Evolutionary conservation across 2,888 invertebrate genomes (phyloP).

Genomic region (Acrobeloides nanus): DNA sequence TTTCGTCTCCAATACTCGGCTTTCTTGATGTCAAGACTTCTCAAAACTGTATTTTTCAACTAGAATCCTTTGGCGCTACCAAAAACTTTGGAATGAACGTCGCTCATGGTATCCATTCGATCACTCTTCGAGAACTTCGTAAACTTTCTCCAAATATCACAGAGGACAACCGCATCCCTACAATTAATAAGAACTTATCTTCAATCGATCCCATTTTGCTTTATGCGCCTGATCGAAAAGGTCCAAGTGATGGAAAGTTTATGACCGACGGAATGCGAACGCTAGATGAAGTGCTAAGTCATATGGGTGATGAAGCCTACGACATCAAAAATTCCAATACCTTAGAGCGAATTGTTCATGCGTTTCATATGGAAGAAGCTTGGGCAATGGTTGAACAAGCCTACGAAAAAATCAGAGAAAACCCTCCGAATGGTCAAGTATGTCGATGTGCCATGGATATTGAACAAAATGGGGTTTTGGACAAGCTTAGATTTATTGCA

Average conservation of each 20-base stretch:
- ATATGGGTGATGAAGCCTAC: not conserved
- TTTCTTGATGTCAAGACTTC: no score
- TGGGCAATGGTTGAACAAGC: not conserved
- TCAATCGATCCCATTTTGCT: not conserved
- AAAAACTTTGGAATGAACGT: no score
- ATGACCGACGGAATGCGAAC: not conserved
- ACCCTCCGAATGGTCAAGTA: not conserved
- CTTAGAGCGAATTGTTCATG: not conserved
- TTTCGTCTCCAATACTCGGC: no score
- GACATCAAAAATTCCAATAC: not conserved
- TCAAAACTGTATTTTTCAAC: no score
- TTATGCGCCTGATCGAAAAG: constrained; percentile 1
- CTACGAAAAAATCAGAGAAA: not conserved
- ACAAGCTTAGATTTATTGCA: no score
- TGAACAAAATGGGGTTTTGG: not conserved
- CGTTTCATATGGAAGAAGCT: constrained; percentile 2
- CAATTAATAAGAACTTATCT: not conserved
- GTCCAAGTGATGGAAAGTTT: not conserved
- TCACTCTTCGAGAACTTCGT: not conserved
- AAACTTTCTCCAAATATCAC: not conserved
- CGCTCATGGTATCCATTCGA: constrained; percentile 2
- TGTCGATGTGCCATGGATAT: constrained; percentile 2
- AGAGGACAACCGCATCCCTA: constrained; percentile 2
- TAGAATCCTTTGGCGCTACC: no score
- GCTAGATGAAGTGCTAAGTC: not conserved